Evolutionary conservation across 2,888 invertebrate species (phyloP).

Genomic region (Eupithecia dodoneata): DNA sequence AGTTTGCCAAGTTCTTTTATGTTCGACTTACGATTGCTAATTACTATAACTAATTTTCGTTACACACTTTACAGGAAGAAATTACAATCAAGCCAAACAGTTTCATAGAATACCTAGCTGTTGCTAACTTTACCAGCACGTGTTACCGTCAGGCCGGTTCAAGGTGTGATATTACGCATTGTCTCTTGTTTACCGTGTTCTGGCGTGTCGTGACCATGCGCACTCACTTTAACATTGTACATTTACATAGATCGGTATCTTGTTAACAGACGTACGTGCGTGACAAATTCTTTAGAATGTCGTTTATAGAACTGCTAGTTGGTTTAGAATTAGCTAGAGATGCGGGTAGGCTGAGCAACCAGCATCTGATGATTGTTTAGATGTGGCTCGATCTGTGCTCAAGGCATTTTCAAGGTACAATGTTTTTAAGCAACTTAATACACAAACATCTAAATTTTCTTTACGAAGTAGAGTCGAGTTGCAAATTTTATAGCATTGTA

Average conservation of each 20-base stretch:
- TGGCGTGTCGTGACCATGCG: constrained; percentile 33
- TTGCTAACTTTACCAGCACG: constrained; percentile 34
- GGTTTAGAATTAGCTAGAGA: background rate
- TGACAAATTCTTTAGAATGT: constrained; percentile 19
- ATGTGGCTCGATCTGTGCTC: background rate
- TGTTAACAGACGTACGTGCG: constrained; percentile 27
- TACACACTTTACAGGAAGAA: background rate
- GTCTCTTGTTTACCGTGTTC: constrained; percentile 60
- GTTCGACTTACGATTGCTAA: background rate
- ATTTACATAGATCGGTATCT: constrained; percentile 22
- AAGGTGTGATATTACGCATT: constrained; percentile 54
- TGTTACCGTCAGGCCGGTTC: constrained; percentile 49
- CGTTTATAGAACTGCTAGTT: background rate
- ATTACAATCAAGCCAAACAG: background rate
- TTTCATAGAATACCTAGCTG: constrained; percentile 19
- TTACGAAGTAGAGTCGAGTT: background rate
- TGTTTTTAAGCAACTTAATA: background rate
- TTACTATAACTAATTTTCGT: background rate
- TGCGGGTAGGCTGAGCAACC: background rate
- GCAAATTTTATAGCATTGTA: background rate
- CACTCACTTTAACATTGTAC: constrained; percentile 26
- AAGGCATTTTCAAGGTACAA: background rate
- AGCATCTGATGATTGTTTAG: background rate
- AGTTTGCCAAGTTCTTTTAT: background rate
- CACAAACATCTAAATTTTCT: background rate